Base-by-base conservation (phyloP, 2,888 invertebrate genomes). In the Terebella lapidaria region DNA sequence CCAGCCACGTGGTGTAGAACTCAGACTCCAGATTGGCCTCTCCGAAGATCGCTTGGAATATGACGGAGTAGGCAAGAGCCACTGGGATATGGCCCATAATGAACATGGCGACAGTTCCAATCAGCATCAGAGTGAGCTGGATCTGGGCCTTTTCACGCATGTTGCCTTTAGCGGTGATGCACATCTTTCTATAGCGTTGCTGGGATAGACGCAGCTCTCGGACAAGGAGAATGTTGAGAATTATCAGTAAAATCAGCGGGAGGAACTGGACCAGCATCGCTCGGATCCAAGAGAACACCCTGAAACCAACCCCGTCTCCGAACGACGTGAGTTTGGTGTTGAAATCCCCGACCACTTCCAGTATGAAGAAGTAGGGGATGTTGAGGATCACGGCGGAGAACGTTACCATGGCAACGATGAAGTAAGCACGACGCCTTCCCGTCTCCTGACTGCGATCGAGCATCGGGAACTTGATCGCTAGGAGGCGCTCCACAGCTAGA, bases 41-140 rank as follows among this genome's bases (percentile, higher is more conserved):
- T 18, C 57, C 56, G 47, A 54, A 54, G 18, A 61, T 35, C 47
- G 24, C n/a, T n/a, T 29, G 46, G 22, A 61, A 61, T 15, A 61
- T 25, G 2, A 45, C 29, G 2, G 54, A 15, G 42, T 61, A 53
- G 42, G 61, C 49, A 47, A 61, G 54, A 15, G 61, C 57, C 2
- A 61, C 47, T 2, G 61, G 61, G 20, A 61, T 46, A 25, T 61
- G 45, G 1, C 57, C 57, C 18, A 45, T n/a, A 15, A 61, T 25
- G 25, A 61, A 61, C 49, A 61, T 45, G 25, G 58, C 22, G n/a
- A 61, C 54, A 1, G 61, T 61, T 20, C 61, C 61, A 2, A 61
- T 30, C 45, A 61, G 47, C 61, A 61, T 61, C 10, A 28, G 29
- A 4, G 47, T 61, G 18, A 61, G 49, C 2, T 58, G 53, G 3